These are phyloP conservation scores for Trachelus troglodyta DNA, from an alignment of 2,888 invertebrate species.

Conservation along the genomic window DNA sequence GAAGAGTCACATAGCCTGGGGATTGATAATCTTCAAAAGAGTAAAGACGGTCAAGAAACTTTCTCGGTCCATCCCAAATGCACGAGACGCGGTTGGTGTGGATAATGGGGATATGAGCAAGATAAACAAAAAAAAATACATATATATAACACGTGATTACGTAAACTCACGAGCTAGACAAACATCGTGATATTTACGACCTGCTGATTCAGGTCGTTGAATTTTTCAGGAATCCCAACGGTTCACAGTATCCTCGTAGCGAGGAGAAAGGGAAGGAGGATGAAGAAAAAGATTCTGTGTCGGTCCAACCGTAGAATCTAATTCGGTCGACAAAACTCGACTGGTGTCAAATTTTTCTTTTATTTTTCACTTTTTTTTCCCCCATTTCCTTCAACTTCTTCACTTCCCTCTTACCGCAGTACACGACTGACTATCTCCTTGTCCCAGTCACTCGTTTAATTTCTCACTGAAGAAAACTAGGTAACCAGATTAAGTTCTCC, in stretches of 20 bases:
- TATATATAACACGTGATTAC: background rate
- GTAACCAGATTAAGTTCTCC: background rate
- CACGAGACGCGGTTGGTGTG: background rate
- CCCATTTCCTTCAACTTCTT: background rate
- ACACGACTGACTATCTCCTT: background rate
- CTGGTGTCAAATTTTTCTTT: background rate
- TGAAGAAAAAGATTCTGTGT: background rate
- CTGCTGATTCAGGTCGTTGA: background rate
- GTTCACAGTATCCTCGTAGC: background rate
- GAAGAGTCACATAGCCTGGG: background rate
- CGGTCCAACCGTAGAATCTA: background rate
- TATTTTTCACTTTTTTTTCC: background rate
- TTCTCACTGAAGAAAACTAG: background rate
- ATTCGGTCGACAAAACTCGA: background rate
- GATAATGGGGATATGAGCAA: background rate
- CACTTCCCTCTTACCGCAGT: background rate
- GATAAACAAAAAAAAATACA: no score
- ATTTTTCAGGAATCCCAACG: background rate
- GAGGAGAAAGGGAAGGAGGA: background rate
- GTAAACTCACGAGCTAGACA: background rate
- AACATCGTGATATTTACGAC: background rate
- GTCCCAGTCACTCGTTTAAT: background rate
- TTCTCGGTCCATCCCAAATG: background rate
- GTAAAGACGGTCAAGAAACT: background rate
- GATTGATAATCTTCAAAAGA: background rate